Conservation (phyloP, 2,797 vertebrate species). For the Anisognathus igniventris region DNA sequence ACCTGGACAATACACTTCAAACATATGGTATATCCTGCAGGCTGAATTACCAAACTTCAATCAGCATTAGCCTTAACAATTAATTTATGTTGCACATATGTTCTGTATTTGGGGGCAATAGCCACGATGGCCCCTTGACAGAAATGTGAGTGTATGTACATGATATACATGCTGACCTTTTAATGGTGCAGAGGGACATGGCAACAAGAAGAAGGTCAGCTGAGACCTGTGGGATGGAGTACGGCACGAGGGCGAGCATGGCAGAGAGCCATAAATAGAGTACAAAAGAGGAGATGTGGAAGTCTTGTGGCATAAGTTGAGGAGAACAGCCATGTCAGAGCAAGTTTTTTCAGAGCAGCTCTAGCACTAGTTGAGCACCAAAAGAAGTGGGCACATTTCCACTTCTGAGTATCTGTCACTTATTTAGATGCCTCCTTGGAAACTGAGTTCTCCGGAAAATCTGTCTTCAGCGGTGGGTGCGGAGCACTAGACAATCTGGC, state of each 20-base stretch:
- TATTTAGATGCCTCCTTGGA: conserved; percentile 48
- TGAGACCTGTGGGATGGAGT: neutral
- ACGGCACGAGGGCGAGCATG: neutral
- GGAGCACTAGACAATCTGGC: conserved; percentile 55
- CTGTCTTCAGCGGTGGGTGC: conserved; percentile 29
- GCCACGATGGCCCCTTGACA: neutral
- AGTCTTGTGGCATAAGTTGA: neutral
- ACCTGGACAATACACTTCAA: conserved; percentile 55
- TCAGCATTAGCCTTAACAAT: conserved; percentile 43
- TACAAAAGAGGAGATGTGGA: neutral
- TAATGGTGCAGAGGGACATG: neutral
- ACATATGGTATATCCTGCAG: conserved; percentile 53
- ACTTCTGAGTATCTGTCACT: conserved; percentile 48
- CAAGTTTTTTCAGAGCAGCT: neutral
- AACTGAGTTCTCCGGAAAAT: conserved; percentile 51
- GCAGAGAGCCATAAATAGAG: neutral
- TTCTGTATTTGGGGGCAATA: neutral
- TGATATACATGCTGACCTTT: neutral
- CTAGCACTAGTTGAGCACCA: conserved; percentile 31
- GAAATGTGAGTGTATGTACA: neutral
- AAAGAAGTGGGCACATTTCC: conserved; percentile 32
- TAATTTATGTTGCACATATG: conserved; percentile 25
- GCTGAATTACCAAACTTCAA: conserved; percentile 40
- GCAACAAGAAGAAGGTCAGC: neutral
- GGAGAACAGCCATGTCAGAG: neutral